Evolutionary conservation across 2,888 invertebrate species (phyloP), one percentile per base, ranked within the genome.

Genomic region (Aphodius granarius): DNA sequence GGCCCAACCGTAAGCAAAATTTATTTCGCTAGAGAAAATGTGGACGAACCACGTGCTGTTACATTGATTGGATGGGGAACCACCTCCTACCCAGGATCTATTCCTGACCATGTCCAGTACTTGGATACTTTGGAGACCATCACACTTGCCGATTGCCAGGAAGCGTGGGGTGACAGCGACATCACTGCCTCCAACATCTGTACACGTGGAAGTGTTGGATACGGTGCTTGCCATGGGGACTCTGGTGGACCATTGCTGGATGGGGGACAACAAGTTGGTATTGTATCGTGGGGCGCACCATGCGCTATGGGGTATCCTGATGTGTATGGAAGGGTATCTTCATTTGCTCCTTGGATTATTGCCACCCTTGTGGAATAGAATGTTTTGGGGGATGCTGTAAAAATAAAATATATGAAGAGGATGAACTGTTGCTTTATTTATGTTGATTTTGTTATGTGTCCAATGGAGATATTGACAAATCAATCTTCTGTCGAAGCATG

Each of bases 151-250:
- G 43, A 66, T 0, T 75, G 75, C 20, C 66, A 75, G 63, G 6
- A 20, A 18, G 15, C 63, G 13, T 76, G 73, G 76, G 65, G 73
- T 20, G 5, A 20, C 43, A 66, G 15, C 16, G 17, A 13, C 63
- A 5, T 76, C 17, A 17, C 19, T 9, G 43, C 64, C 6, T 71
- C 17, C 63, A 43, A 73, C 62, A 65, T 76, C 19, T 76, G 73
- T 20, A 76, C 76, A 13, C 21, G 71, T 79, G 91, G 6, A 43
- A 89, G 86, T 81, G 82, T 83, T 71, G 91, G 91, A 0, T 89
- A 91, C 85, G 91, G 91, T 0, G 91, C 91, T 77, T 85, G 82
- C 0, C 84, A 89, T 88, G 89, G 89, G 75, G 89, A 90, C 78
- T 89, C 89, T 17, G 90, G 90, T 0, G 89, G 90, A 3, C 89